Conservation (phyloP, 2,888 invertebrate species). For the Tinea pellionella region DNA sequence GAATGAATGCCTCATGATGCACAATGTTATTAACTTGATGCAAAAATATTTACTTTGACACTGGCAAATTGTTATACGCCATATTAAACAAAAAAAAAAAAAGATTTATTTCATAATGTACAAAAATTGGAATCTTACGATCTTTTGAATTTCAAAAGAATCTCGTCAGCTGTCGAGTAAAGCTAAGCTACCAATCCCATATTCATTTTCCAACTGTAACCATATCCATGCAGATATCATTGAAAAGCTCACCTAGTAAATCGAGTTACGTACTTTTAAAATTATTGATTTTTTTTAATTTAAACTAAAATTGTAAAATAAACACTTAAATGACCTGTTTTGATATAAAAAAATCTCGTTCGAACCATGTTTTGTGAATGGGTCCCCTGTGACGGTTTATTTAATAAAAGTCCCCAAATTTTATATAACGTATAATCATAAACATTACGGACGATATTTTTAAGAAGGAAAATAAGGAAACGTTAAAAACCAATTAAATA, state of each 20-base stretch:
- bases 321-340: too few relatives aligned
- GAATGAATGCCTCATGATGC: too few relatives aligned
- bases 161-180: background rate
- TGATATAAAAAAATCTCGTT: background rate
- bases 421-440: background rate
- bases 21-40: too few relatives aligned
- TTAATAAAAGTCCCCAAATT: background rate
- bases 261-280: too few relatives aligned
- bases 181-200: background rate
- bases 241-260: background rate
- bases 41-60: too few relatives aligned
- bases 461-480: background rate
- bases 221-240: background rate
- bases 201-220: background rate
- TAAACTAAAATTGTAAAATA: too few relatives aligned
- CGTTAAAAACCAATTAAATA: background rate
- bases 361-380: background rate
- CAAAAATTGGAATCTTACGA: background rate
- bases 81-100: too few relatives aligned
- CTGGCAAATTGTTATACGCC: too few relatives aligned
- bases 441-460: background rate
- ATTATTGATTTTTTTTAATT: too few relatives aligned
- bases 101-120: too few relatives aligned
- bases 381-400: background rate
- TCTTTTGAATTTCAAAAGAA: background rate